Percentiles rank a stretch among this genome's conserved stretches.
Evolutionary conservation across 2,888 invertebrate genomes (phyloP).

Genomic region (Dicranocentrus wangi): DNA sequence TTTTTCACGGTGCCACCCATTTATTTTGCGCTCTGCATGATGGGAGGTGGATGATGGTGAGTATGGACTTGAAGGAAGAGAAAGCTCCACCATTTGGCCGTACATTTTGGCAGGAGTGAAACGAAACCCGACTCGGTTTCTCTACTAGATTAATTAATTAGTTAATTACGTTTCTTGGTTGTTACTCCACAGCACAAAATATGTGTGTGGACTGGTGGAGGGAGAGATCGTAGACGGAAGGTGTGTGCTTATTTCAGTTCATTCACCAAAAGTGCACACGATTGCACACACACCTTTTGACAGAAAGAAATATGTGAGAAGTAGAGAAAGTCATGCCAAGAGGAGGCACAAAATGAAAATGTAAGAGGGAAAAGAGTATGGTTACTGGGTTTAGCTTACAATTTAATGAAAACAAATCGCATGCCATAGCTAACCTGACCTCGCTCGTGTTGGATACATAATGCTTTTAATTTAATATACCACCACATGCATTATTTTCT

Average conservation of each 20-base stretch:
- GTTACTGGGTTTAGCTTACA: background rate
- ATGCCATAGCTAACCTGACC: conserved; percentile 31
- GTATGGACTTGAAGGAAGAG: background rate
- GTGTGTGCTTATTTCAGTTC: background rate
- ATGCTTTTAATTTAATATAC: conserved; percentile 22
- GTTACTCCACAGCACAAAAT: background rate
- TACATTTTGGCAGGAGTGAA: conserved; percentile 7
- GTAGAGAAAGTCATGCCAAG: conserved; percentile 16
- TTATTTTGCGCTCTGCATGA: background rate
- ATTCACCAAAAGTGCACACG: background rate
- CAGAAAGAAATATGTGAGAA: conserved; percentile 33
- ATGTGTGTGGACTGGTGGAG: background rate
- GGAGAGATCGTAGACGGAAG: background rate
- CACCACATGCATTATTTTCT: background rate
- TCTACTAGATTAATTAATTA: conserved; percentile 58
- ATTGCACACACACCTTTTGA: background rate
- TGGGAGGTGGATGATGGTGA: background rate
- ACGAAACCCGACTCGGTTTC: background rate
- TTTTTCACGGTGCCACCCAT: conserved; percentile 23
- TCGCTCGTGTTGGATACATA: conserved; percentile 1
- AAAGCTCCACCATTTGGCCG: background rate
- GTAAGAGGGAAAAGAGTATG: background rate
- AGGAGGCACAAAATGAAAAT: conserved; percentile 16
- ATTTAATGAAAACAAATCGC: conserved; percentile 49
- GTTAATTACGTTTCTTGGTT: conserved; percentile 53